Conservation (phyloP, 30 jellyfish, hydroid and myxozoan genomes). For the Pseudorhiza aurosa region DNA sequence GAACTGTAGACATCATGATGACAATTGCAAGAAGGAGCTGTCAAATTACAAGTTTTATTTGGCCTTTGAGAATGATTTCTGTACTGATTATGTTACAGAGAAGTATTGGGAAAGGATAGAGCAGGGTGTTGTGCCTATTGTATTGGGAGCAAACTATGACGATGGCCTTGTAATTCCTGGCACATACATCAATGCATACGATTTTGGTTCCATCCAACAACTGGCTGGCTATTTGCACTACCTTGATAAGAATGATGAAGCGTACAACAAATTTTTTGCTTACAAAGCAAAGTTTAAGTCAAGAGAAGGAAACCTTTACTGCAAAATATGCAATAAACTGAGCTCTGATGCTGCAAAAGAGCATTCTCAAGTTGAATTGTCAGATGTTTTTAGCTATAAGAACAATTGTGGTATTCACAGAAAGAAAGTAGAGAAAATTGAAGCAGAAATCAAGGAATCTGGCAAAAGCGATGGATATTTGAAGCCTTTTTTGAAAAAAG, state of each 20-base stretch:
- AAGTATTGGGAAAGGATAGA: slow-evolving; percentile 76
- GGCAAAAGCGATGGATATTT: neutral
- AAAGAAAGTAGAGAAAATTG: neutral
- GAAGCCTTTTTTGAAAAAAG: no score
- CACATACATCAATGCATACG: slow-evolving; percentile 81
- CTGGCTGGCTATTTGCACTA: slow-evolving; percentile 78
- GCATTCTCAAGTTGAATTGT: slow-evolving; percentile 4
- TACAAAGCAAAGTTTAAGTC: slow-evolving; percentile 60
- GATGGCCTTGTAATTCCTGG: slow-evolving; percentile 76
- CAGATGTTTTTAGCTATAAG: slow-evolving; percentile 27
- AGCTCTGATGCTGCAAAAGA: neutral
- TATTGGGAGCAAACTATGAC: slow-evolving; percentile 90
- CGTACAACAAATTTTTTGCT: slow-evolving; percentile 76
- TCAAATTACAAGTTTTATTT: slow-evolving; percentile 75
- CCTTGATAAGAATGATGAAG: slow-evolving; percentile 77
- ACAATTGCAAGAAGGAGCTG: slow-evolving; percentile 59
- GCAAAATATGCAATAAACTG: slow-evolving; percentile 33
- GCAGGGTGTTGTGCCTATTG: slow-evolving; percentile 80
- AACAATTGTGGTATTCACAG: slow-evolving; percentile 15
- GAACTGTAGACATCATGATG: slow-evolving; percentile 51
- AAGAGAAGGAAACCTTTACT: slow-evolving; percentile 7
- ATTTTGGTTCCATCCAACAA: slow-evolving; percentile 73
- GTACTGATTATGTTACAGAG: slow-evolving; percentile 96
- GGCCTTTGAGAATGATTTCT: slow-evolving; percentile 89
- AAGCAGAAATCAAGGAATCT: slow-evolving; percentile 32